Percentiles rank a stretch among this genome's conserved stretches.
Conservation (phyloP, 2,797 vertebrate species). For the Gila robusta region DNA sequence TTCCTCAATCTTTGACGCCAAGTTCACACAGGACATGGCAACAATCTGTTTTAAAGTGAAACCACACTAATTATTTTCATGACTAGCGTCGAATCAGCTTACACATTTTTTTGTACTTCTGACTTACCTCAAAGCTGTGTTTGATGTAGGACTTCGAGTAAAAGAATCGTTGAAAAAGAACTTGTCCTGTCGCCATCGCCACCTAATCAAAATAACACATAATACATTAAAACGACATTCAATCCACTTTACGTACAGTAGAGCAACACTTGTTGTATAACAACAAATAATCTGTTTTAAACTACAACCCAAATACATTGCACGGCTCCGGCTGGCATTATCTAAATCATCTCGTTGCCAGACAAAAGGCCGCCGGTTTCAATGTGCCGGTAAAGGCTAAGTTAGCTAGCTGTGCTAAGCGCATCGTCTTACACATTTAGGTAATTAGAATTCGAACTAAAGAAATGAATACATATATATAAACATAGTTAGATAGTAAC, state of each 20-base stretch:
- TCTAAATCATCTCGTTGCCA: not conserved
- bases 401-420: conserved; percentile 19
- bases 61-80: not conserved
- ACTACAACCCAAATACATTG: not conserved
- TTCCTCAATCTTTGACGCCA: conserved; percentile 89
- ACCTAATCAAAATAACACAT: conserved; percentile 73
- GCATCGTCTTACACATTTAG: not conserved
- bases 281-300: not conserved
- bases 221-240: not conserved
- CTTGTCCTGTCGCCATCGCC: conserved; percentile 89
- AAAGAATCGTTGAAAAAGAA: conserved; percentile 88
- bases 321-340: not conserved
- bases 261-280: not conserved
- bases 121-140: conserved; percentile 86
- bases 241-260: not conserved
- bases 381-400: conserved; percentile 8
- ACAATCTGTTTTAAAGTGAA: conserved; percentile 82
- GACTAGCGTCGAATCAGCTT: fast-evolving
- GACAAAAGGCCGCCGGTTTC: conserved; percentile 40
- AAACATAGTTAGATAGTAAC: conserved; percentile 42
- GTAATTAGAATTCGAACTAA: not conserved
- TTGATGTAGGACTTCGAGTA: conserved; percentile 89
- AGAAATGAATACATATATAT: no score
- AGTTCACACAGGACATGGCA: conserved; percentile 89
- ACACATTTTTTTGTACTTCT: not conserved